Evolutionary conservation across 1,140 invertebrate species (phyloP), one percentile per base, ranked within the genome.

Genomic region (Forficula auricularia): DNA sequence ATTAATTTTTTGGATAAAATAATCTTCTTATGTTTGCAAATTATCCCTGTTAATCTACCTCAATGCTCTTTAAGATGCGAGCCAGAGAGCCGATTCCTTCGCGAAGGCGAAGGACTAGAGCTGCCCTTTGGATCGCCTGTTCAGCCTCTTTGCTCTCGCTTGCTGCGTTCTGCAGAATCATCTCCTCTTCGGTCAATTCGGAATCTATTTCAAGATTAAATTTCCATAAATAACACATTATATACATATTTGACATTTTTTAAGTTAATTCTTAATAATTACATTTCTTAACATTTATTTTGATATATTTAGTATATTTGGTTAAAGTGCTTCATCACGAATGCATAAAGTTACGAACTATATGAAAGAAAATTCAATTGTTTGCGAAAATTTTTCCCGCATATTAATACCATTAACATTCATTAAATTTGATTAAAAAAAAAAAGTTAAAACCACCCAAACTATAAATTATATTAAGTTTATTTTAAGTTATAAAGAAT

Each of bases 141-240:
- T 82, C 80, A 22, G 72, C 75, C 40, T 84, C 81, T 1, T 78
- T 66, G 37, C 70, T 75, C 52, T 83, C 80, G 44, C 71, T 67
- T 35, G 77, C 77, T 12, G 79, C 77, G 53, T 85, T 86, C 42
- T 79, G 75, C 41, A 89, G 62, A 13, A 89, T 72, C 38, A 89
- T 70, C 67, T 91, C 86, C 59, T 92, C 87, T 62, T 90, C 87
- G 13, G 84, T 87, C 33, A 90, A 62, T 35, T 81, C 81, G 30
- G 72, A 64, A 64, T 86, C 82, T 79, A 58, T 6, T 27, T 27
- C 4, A 27, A 27, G n/a, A n/a, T n/a, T n/a, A n/a, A n/a, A n/a
- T n/a, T 22, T 36, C 16, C 14, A 10, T 42, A 14, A 39, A 39
- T 2, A 44, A 44, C n/a, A 9, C n/a, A n/a, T n/a, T n/a, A n/a